These are phyloP conservation scores for Xyrichtys novacula DNA, from an alignment of 2,797 vertebrate genomes.

Conservation along the genomic window DNA sequence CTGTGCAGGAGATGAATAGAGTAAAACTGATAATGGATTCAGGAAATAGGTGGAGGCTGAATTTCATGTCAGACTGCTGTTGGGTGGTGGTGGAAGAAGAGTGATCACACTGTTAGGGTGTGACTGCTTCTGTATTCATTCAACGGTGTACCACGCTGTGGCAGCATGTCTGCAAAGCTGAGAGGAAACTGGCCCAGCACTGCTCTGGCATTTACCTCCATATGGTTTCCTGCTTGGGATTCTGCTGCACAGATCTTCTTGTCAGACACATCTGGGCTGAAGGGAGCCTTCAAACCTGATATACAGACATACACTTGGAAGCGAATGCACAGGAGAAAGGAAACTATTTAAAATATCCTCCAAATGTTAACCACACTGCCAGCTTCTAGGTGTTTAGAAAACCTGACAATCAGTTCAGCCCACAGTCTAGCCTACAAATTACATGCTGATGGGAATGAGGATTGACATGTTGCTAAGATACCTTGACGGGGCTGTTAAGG, in stretches of 20 bases:
- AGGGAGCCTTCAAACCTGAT: constrained; percentile 37
- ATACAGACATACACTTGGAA: constrained; percentile 1
- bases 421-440: constrained; percentile 31
- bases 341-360: constrained; percentile 20
- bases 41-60: constrained; percentile 64
- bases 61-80: constrained; percentile 67
- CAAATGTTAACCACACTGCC: constrained; percentile 28
- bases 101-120: constrained; percentile 53
- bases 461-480: constrained; percentile 66
- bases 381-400: constrained; percentile 35
- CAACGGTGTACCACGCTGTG: constrained; percentile 42
- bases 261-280: constrained; percentile 40
- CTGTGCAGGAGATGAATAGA: constrained; percentile 66
- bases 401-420: constrained; percentile 39
- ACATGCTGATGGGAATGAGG: constrained; percentile 39
- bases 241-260: constrained; percentile 29
- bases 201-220: constrained; percentile 49
- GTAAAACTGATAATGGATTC: constrained; percentile 72
- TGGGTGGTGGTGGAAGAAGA: constrained; percentile 59
- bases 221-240: constrained; percentile 49
- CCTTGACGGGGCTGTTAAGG: constrained; percentile 57
- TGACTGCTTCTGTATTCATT: constrained; percentile 63
- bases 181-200: constrained; percentile 36
- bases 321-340: neutral
- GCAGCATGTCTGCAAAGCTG: constrained; percentile 42